Base-by-base conservation (phyloP, 2,888 invertebrate species). In the Cecidostiba fungosa region DNA sequence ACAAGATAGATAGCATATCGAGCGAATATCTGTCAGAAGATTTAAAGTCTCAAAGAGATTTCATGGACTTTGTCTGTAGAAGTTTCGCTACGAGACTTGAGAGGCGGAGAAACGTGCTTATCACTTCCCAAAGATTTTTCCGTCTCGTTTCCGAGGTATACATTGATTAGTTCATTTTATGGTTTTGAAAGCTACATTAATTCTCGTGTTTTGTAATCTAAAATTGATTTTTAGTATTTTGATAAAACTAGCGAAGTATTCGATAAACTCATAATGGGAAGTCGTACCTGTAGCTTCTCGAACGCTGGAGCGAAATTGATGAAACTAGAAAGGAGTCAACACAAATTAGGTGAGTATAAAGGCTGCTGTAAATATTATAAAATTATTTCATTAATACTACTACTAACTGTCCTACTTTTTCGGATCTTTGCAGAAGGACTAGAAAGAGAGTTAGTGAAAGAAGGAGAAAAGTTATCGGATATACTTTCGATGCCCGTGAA, bases 41-140 rank as follows among this genome's bases (percentile, higher is more conserved):
- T 92, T 93, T 97, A 76, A 94, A 95, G 86, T 96, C 96, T 0
- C 96, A 97, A 90, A 94, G 96, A 87, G 97, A 97, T 91, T 97
- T 97, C 91, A 97, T 97, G 96, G 96, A 97, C 93, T 97, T 96
- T 86, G 96, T 97, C 0, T 97, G 96, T 89, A 95, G 96, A 84
- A 96, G 96, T 90, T 97, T 97, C 91, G 97, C 97, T 0, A 95
- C 95, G 47, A 94, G 97, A 19, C 94, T 97, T 82, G 97, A 97
- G 91, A 94, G 96, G 66, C 94, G 97, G 66, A 94, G 97, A 85
- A 97, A 96, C 91, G 94, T 97, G 72, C 94, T 97, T 59, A 96
- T 96, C 87, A 96, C 96, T 19, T 97, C 97, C 16, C 94, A 96
- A 89, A 94, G 96, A 89, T 97, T 97, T 93, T 97, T 96, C 92